Evolutionary conservation across 2,888 invertebrate genomes (phyloP).

Genomic region (Bhutanitis thaidina): DNA sequence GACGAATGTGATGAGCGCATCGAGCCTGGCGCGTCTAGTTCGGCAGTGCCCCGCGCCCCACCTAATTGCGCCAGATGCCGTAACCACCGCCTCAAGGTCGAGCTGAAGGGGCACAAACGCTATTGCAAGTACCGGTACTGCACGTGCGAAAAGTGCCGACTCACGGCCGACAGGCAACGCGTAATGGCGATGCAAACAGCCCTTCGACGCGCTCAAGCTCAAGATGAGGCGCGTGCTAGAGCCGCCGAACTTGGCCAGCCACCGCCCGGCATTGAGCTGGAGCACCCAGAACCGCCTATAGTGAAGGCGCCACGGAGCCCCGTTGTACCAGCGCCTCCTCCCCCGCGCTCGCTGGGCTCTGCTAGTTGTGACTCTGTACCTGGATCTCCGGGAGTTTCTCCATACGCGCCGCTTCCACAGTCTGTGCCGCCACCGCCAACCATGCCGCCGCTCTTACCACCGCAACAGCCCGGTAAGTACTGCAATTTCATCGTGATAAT

Average conservation of each 20-base stretch:
- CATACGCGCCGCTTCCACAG: conserved; percentile 71
- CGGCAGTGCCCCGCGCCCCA: conserved; percentile 86
- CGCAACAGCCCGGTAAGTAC: conserved; percentile 69
- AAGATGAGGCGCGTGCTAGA: conserved; percentile 86
- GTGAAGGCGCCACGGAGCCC: conserved; percentile 71
- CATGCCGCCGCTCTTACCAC: conserved; percentile 72
- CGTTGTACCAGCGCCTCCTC: conserved; percentile 46
- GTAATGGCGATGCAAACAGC: conserved; percentile 95
- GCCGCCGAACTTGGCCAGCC: conserved; percentile 63
- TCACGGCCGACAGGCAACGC: conserved; percentile 91
- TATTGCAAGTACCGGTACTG: conserved; percentile 93
- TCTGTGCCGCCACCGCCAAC: conserved; percentile 80
- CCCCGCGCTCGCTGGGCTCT: conserved; percentile 58
- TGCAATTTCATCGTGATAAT: background rate
- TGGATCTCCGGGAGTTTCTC: conserved; percentile 65
- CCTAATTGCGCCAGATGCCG: conserved; percentile 96
- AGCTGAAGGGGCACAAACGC: conserved; percentile 94
- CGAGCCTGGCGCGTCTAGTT: conserved; percentile 74
- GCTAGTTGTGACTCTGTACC: conserved; percentile 67
- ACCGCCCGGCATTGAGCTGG: conserved; percentile 60
- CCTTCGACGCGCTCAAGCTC: conserved; percentile 89
- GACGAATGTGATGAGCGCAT: conserved; percentile 73
- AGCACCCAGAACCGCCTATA: conserved; percentile 65
- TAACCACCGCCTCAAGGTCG: conserved; percentile 93
- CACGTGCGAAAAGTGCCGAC: conserved; percentile 90